Percentiles rank a stretch among this genome's conserved stretches.
Evolutionary conservation across 2,113 vertebrate genomes (phyloP).

Genomic region (Alouatta palliata): DNA sequence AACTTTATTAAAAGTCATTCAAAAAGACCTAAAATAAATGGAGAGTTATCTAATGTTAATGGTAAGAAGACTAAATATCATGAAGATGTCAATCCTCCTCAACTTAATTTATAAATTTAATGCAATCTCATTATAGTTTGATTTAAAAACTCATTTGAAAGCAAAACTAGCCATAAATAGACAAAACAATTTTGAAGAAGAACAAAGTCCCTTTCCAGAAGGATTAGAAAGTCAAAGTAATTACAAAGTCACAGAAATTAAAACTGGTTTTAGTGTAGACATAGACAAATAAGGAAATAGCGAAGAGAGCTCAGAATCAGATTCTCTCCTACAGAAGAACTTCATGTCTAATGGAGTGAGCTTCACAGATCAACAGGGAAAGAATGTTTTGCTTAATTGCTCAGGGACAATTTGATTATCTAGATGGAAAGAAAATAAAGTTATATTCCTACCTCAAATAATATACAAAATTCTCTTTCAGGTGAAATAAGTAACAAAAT

Average conservation of each 20-base stretch:
- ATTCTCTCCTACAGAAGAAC: neutral
- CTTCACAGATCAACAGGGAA: neutral
- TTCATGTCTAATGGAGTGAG: neutral
- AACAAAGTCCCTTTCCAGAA: slow-evolving; percentile 1
- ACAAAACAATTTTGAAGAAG: slow-evolving; percentile 24
- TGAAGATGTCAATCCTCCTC: neutral
- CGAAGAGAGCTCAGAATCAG: neutral
- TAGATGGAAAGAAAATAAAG: no score
- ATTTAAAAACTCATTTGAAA: slow-evolving; percentile 55
- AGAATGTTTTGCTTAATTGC: neutral
- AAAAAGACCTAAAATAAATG: slow-evolving; percentile 42
- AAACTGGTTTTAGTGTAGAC: neutral
- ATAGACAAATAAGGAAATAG: neutral
- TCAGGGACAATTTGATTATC: neutral
- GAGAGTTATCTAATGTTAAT: slow-evolving; percentile 45
- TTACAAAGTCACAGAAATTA: slow-evolving; percentile 11
- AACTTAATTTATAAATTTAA: slow-evolving; percentile 54
- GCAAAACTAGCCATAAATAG: slow-evolving; percentile 37
- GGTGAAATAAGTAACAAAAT: no score
- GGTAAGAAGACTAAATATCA: slow-evolving; percentile 18
- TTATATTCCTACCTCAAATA: no score
- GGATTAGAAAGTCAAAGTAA: slow-evolving; percentile 4
- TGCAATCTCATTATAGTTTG: slow-evolving; percentile 22
- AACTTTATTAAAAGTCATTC: slow-evolving; percentile 34
- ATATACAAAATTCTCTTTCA: no score